These are phyloP conservation scores for Phaedon cochleariae DNA, from an alignment of 2,888 invertebrate species.

Conservation along the genomic window DNA sequence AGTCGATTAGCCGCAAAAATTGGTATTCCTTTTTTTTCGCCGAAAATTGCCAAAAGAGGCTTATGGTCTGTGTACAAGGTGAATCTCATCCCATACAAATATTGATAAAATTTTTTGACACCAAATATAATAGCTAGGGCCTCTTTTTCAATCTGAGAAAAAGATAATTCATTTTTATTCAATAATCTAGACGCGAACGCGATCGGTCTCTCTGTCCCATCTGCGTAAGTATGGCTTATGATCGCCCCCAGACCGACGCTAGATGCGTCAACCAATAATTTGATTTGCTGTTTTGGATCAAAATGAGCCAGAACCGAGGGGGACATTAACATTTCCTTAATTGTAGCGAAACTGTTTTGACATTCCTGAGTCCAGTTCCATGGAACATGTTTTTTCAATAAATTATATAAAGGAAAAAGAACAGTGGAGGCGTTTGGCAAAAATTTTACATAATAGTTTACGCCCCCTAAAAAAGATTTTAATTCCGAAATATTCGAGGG, in stretches of 20 bases:
- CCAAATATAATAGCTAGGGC: too few relatives aligned
- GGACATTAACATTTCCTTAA: constrained; percentile 13
- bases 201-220: constrained; percentile 8
- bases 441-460: constrained; percentile 24
- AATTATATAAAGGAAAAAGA: constrained; percentile 19
- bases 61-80: constrained; percentile 8
- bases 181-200: constrained; percentile 12
- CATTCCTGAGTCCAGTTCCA: constrained; percentile 14
- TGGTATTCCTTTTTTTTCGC: constrained; percentile 7
- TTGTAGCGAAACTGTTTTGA: constrained; percentile 5
- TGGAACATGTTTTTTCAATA: constrained; percentile 15
- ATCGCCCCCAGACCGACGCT: constrained; percentile 13
- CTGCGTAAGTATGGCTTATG: constrained; percentile 6
- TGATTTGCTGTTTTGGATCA: constrained; percentile 4
- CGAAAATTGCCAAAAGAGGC: constrained; percentile 4
- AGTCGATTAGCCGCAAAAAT: constrained; percentile 10
- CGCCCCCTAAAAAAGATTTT: constrained; percentile 23
- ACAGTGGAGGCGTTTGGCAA: constrained; percentile 9
- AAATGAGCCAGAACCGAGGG: constrained; percentile 6
- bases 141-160: too few relatives aligned
- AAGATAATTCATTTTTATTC: not conserved
- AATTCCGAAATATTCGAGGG: constrained; percentile 13
- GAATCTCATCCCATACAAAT: constrained; percentile 17
- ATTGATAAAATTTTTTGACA: too few relatives aligned
- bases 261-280: constrained; percentile 20